Base-by-base conservation (phyloP, 2,113 vertebrate genomes). In the Pituophis catenifer region DNA sequence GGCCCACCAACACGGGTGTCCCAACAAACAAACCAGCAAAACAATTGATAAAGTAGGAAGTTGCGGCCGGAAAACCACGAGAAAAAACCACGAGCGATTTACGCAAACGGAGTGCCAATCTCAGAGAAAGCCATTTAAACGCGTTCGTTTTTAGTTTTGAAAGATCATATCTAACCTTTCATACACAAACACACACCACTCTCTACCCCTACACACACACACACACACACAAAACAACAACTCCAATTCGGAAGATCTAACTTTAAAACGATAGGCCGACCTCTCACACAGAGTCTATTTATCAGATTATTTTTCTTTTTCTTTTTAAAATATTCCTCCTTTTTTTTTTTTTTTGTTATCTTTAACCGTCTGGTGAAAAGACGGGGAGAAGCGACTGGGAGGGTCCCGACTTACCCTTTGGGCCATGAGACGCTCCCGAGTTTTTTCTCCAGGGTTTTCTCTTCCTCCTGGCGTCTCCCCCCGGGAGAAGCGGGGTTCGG, bases 381-480 rank as follows among this genome's bases (percentile, higher is more conserved):
- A 15, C 65, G 81, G 23, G 48, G 86, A 88, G 86, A 88, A 17
- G 23, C 17, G 44, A 8, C 44, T 86, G 21, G 2, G 44, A 4
- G 21, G 44, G 2, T 52, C 86, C 48, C 52, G 12, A 87, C 96
- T 81, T 95, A 96, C 96, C 94, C 94, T 95, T 95, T 96, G 96
- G 91, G 96, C 95, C 96, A 96, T 96, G 13, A 58, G 89, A 86
- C 44, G 52, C 29, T 55, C 9, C 81, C 55, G 85, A 87, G 48
- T 19, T 57, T 92, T 48, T 26, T 54, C 81, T 91, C 89, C 89
- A 62, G 81, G 50, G 9, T n/a, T 55, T 55, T 0, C 21, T 53
- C 54, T 48, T 55, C 15, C 57, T 23, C 23, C 33, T 58, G 50
- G 33, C 21, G 29, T 88, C 85, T 44, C 89, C 89, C 89, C 92